Conservation (phyloP, 2,797 vertebrate genomes). For the Anguilla pacifica region DNA sequence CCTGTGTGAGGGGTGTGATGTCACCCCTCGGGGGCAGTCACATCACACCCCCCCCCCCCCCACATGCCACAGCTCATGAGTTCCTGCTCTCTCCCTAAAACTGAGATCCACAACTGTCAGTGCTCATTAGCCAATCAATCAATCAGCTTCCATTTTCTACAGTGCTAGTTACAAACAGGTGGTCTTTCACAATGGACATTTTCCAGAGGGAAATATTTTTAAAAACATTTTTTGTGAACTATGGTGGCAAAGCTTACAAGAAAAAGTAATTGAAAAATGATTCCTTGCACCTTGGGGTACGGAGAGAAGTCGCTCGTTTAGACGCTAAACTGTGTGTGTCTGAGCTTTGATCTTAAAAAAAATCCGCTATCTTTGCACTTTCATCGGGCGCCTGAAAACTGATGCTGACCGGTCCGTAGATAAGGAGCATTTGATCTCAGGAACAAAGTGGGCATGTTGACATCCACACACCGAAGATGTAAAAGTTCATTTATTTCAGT, state of each 20-base stretch:
- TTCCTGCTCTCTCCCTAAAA: no score
- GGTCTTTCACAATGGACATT: no score
- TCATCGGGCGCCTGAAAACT: neutral
- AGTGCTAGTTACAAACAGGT: neutral
- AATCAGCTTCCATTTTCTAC: neutral
- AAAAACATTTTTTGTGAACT: no score
- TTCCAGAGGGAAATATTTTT: no score
- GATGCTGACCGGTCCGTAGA: neutral
- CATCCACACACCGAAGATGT: neutral
- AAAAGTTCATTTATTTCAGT: neutral
- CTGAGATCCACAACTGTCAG: no score
- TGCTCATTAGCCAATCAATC: no score
- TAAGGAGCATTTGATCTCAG: slow-evolving; percentile 12
- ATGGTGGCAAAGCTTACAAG: no score
- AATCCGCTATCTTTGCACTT: neutral
- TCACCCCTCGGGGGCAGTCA: neutral
- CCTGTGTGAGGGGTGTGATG: neutral
- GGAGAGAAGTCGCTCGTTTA: neutral
- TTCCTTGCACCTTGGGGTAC: neutral
- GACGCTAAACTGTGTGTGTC: neutral
- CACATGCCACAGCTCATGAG: no score
- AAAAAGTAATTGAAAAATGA: no score
- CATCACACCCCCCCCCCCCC: no score
- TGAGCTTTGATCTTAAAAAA: neutral
- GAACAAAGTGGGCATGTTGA: neutral